phyloP scores from a whole-genome alignment of 1,140 invertebrate genomes.

The Halesus radiatus region DNA sequence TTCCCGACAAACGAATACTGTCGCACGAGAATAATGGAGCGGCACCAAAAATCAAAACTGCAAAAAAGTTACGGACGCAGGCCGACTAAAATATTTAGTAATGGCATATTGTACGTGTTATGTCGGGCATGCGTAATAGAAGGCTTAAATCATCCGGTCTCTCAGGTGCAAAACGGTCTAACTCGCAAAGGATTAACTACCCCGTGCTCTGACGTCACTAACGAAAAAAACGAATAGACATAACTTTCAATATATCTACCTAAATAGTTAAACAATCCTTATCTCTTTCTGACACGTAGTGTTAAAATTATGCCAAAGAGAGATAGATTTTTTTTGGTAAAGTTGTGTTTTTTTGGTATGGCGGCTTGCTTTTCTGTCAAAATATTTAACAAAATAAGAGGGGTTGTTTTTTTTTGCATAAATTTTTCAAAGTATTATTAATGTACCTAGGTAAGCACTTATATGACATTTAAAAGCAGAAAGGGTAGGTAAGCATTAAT shows the following conservation, averaged over 20 bases:
- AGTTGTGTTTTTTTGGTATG: not conserved
- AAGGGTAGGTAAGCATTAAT: constrained; percentile 50
- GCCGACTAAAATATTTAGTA: constrained; percentile 48
- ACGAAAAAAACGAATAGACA: too few species aligned
- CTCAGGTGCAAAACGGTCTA: constrained; percentile 22
- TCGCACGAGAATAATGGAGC: not conserved
- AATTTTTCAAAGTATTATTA: constrained; percentile 28
- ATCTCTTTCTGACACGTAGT: not conserved
- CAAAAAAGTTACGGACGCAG: constrained; percentile 23
- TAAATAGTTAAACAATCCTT: not conserved
- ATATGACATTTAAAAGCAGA: constrained; percentile 40
- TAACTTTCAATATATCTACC: not conserved
- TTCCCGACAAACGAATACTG: not conserved
- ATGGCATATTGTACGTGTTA: constrained; percentile 46
- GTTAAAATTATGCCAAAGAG: constrained; percentile 13
- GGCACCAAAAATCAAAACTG: constrained; percentile 1
- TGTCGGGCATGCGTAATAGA: constrained; percentile 47
- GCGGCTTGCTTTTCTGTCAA: constrained; percentile 25
- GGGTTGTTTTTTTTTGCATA: constrained; percentile 42
- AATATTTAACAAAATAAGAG: constrained; percentile 27
- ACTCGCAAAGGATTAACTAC: constrained; percentile 45
- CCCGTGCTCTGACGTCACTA: constrained; percentile 33
- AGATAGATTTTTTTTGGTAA: constrained; percentile 13
- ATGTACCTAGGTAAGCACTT: not conserved
- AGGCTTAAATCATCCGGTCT: constrained; percentile 45